Base-by-base conservation (phyloP, 2,797 vertebrate genomes). In the Microcaecilia unicolor region DNA sequence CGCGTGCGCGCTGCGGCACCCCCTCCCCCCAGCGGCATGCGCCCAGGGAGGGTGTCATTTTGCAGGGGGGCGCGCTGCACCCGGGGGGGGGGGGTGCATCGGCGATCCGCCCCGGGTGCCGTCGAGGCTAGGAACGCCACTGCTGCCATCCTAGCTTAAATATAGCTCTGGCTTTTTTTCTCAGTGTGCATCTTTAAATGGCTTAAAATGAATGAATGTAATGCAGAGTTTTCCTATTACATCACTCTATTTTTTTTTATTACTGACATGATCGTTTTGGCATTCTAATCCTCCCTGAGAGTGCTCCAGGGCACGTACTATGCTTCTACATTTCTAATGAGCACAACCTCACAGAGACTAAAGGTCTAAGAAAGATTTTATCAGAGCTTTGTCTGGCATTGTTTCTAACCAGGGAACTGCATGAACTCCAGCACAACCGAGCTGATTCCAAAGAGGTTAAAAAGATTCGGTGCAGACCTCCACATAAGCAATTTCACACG, bases 301-400 rank as follows among this genome's bases (percentile, higher is more conserved):
- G 66, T 28, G 53, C 26, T 39, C 49, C 51, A 9, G 20, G 40
- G 61, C 56, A 68, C 37, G 18, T 61, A 59, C 47, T 24, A 65
- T 50, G 49, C 55, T 37, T 58, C 50, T 38, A 6, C 44, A 15
- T 53, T 49, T 63, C 49, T 61, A 44, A 38, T 26, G 28, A 60
- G 51, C 44, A 36, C 9, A 58, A 56, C 10, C 34, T 48, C 2
- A 35, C 63, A 65, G 61, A 70, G 52, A 73, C 61, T 37, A 74
- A 61, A 67, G 28, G 15, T 34, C 51, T 60, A 58, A 67, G 61
- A 50, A 62, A 52, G 53, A 35, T 48, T 50, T 59, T 55, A 68
- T 68, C 68, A 25, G 16, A 46, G 62, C 51, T 58, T 61, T 57
- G 64, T 64, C 63, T 16, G 2, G 34, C 22, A 51, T 57, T 69